These are phyloP conservation scores for Leptodactylus fuscus DNA, from an alignment of 2,113 vertebrate genomes.

Conservation along the genomic window DNA sequence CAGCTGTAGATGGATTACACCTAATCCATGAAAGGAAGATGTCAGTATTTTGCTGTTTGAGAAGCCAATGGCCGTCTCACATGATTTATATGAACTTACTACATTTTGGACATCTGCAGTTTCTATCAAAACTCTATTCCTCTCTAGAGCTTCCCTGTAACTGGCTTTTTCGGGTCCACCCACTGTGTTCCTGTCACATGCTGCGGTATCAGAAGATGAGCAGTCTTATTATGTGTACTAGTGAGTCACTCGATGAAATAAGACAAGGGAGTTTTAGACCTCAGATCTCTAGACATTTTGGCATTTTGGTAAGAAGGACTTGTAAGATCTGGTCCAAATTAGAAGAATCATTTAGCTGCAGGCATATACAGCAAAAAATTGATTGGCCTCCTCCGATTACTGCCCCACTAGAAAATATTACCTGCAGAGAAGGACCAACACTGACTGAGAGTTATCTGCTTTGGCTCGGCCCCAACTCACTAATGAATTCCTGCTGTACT, in stretches of 20 bases:
- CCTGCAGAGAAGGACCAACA: conserved; percentile 54
- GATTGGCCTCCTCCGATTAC: conserved; percentile 59
- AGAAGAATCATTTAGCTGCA: conserved; percentile 45
- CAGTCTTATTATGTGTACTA: background rate
- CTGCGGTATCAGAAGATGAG: conserved; percentile 9
- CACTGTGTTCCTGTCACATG: background rate
- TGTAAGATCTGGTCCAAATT: conserved; percentile 55
- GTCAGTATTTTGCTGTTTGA: no score
- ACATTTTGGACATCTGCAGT: background rate
- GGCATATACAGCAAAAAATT: conserved; percentile 46
- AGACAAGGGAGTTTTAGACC: conserved; percentile 11
- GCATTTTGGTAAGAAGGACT: conserved; percentile 6
- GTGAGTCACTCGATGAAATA: background rate
- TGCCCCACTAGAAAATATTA: conserved; percentile 49
- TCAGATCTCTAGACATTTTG: background rate
- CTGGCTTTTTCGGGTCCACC: background rate
- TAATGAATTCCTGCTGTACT: conserved; percentile 57
- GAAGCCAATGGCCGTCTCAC: background rate
- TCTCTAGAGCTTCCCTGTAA: no score
- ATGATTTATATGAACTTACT: background rate
- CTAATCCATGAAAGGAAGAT: no score
- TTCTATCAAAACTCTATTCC: background rate
- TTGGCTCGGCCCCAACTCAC: conserved; percentile 30
- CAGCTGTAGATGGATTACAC: no score
- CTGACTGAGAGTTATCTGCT: conserved; percentile 52